Conservation (phyloP, 2,888 invertebrate genomes). For the Noctua janthe region DNA sequence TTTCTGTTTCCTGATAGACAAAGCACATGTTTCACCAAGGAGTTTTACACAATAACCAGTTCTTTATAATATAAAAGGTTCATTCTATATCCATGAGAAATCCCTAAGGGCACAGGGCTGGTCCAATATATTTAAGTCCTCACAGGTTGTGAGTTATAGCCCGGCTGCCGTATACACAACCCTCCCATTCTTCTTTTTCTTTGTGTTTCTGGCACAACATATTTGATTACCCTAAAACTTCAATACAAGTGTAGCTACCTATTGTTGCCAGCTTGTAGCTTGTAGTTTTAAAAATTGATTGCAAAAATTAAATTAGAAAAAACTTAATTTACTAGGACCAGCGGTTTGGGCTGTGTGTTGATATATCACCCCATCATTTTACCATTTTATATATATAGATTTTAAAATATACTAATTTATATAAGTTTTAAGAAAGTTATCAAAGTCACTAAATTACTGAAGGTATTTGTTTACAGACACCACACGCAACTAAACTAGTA, state of each 20-base stretch:
- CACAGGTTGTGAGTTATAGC: background rate
- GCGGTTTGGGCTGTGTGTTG: no score
- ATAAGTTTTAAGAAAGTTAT: background rate
- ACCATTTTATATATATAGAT: background rate
- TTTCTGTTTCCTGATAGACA: no score
- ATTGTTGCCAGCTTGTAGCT: background rate
- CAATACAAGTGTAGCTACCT: background rate
- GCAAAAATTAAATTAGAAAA: background rate
- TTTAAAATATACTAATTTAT: background rate
- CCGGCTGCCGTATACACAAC: background rate
- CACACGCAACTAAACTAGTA: slow-evolving; percentile 83
- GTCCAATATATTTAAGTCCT: no score
- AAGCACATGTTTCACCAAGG: no score
- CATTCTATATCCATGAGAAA: no score
- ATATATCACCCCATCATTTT: no score
- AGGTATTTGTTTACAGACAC: slow-evolving; percentile 77
- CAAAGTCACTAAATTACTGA: background rate
- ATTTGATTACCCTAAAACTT: no score
- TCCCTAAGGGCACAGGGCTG: background rate
- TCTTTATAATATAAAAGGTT: no score
- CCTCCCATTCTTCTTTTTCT: background rate
- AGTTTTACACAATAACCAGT: no score
- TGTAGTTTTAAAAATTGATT: background rate
- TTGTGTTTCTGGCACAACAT: background rate
- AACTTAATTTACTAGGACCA: no score